Evolutionary conservation across 2,888 invertebrate genomes (phyloP).

Genomic region (Nomada goodeniana): DNA sequence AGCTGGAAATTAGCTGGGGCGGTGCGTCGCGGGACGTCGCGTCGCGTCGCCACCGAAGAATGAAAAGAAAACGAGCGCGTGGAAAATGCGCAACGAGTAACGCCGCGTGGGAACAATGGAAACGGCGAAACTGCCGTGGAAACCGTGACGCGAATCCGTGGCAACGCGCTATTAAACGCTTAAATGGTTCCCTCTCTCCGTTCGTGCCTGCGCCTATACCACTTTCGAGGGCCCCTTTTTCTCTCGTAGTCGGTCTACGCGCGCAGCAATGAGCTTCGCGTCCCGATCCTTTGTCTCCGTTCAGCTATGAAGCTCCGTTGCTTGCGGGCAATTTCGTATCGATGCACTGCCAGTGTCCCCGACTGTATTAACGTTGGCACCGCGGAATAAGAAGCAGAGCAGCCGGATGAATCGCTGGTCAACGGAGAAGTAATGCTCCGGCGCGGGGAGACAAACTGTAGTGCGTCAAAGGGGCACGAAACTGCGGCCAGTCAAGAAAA

Average conservation of each 20-base stretch:
- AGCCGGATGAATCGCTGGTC: too few species aligned
- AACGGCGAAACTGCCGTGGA: conserved; percentile 60
- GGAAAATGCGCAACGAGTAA: conserved; percentile 35
- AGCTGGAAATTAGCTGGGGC: conserved; percentile 28
- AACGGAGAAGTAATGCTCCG: too few species aligned
- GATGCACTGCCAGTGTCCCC: too few species aligned
- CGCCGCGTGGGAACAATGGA: conserved; percentile 62
- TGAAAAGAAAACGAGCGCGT: conserved; percentile 6
- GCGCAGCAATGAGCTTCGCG: background rate
- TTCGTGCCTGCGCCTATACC: too few species aligned
- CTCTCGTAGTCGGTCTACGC: background rate
- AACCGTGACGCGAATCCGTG: conserved; percentile 67
- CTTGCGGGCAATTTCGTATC: too few species aligned
- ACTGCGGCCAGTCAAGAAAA: background rate
- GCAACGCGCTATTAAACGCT: conserved; percentile 71
- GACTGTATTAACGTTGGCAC: too few species aligned
- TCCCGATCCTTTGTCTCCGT: background rate
- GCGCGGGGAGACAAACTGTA: too few species aligned
- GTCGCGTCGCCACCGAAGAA: background rate
- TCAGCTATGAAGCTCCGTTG: too few species aligned
- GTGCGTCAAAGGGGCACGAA: too few species aligned
- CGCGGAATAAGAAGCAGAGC: too few species aligned
- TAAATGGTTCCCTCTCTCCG: conserved; percentile 53
- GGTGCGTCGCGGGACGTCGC: conserved; percentile 28
- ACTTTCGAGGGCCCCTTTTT: background rate